Conservation (phyloP, 2,888 invertebrate genomes). For the Chrysomela aeneicollis region DNA sequence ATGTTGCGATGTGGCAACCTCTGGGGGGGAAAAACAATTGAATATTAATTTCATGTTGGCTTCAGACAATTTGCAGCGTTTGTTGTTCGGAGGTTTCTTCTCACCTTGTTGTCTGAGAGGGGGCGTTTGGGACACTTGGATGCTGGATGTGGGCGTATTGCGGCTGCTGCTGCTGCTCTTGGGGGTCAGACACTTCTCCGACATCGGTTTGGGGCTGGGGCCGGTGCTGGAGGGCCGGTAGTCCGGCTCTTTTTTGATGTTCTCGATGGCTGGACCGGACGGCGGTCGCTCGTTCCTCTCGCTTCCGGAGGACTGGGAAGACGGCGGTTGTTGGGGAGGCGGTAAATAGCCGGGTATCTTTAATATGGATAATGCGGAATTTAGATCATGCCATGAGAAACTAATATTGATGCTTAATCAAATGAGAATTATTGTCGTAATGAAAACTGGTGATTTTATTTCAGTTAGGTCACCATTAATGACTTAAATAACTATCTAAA, state of each 20-base stretch:
- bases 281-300: slow-evolving; percentile 60
- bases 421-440: too few species aligned
- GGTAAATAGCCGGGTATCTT: slow-evolving; percentile 53
- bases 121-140: slow-evolving; percentile 59
- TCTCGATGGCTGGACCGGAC: slow-evolving; percentile 72
- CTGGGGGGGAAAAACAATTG: too few species aligned
- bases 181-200: slow-evolving; percentile 55
- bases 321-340: slow-evolving; percentile 44
- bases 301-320: slow-evolving; percentile 38
- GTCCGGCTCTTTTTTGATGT: slow-evolving; percentile 80
- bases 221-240: slow-evolving; percentile 56
- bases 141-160: slow-evolving; percentile 53
- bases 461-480: too few species aligned
- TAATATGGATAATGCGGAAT: too few species aligned
- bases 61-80: too few species aligned
- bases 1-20: too few species aligned
- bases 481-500: too few species aligned
- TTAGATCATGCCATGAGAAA: too few species aligned
- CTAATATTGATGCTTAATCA: too few species aligned
- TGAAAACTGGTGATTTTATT: too few species aligned
- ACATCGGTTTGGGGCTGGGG: slow-evolving; percentile 53
- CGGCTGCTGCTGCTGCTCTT: slow-evolving; percentile 52
- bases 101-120: slow-evolving; percentile 60
- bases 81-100: too few species aligned
- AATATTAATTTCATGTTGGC: too few species aligned